Evolutionary conservation across 2,797 vertebrate genomes (phyloP).

Genomic region (Oreochromis mossambicus): DNA sequence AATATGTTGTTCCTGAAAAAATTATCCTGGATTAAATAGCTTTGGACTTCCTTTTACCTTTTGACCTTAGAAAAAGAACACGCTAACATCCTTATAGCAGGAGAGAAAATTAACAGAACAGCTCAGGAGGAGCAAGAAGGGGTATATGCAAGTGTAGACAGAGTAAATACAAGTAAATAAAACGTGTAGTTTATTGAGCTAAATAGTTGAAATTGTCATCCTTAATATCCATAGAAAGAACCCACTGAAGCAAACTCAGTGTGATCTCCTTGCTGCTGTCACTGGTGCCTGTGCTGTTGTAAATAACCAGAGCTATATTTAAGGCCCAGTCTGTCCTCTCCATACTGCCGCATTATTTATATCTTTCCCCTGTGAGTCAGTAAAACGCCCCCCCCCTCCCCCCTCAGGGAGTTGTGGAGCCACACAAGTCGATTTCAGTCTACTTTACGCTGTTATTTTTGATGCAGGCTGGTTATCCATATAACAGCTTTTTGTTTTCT

Average conservation of each 20-base stretch:
- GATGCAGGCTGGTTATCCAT: not conserved
- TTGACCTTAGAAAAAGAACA: not conserved
- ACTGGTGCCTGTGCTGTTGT: slow-evolving; percentile 42
- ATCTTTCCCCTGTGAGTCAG: slow-evolving; percentile 32
- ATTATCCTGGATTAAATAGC: not conserved
- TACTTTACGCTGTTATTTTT: slow-evolving; percentile 10
- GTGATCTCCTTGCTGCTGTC: slow-evolving; percentile 30
- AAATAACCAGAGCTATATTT: slow-evolving; percentile 76
- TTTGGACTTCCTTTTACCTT: not conserved
- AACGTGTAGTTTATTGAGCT: not conserved
- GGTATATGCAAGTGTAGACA: not conserved
- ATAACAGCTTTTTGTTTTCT: not conserved
- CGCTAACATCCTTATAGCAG: not conserved
- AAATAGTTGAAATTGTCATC: not conserved
- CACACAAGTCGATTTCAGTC: slow-evolving; percentile 26
- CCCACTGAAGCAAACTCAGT: not conserved
- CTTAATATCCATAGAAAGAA: not conserved
- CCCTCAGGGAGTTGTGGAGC: not conserved
- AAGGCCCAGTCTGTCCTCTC: slow-evolving; percentile 54
- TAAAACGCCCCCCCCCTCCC: not conserved
- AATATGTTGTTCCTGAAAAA: not conserved
- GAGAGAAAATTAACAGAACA: not conserved
- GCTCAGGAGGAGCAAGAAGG: not conserved
- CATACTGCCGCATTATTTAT: slow-evolving; percentile 67
- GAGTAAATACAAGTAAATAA: not conserved